Base-by-base conservation (phyloP, 2,113 vertebrate species). In the Neomonachus schauinslandi region DNA sequence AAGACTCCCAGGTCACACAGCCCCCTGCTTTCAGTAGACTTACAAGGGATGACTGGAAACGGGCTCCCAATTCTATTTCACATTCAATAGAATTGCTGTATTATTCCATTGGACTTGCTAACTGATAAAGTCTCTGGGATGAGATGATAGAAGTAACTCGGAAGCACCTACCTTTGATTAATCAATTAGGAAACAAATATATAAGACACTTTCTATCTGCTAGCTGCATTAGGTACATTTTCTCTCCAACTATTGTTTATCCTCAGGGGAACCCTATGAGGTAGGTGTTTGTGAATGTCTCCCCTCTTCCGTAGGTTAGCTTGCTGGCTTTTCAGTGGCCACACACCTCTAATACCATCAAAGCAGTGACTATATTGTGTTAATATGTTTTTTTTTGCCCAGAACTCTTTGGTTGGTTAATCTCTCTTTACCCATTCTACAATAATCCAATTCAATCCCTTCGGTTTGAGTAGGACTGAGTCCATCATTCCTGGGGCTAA, bases 401-500 rank as follows among this genome's bases (percentile, higher is more conserved):
- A 69, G 46, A 82, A 89, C 93, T 13, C 36, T 97, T 91, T 91
- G 46, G 16, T 63, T 92, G 46, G 26, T 76, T 85, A 86, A 57
- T 67, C 36, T 98, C 61, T 65, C 9, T 67, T 89, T 12, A 93
- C 2, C 21, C 5, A 90, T 94, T 82, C 69, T 91, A 1, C 67
- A 53, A 81, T 91, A 94, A 96, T 85, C 39, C 42, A 77, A 9
- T 76, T 28, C 42, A 49, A 31, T 49, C 24, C 28, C 46, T 94
- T 96, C 93, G 91, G 13, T 96, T 80, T 91, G 76, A 94, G 3
- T 85, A 46, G 22, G n/a, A 87, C 49, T 92, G 49, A 97, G 79
- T 94, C 61, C 11, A 61, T 77, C 22, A 59, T 11, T 24, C 7
- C 69, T 59, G 71, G 49, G 8, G 15, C 57, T 84, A 80, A 89